Evolutionary conservation across 2,113 vertebrate species (phyloP).

Genomic region (Geothlypis trichas): DNA sequence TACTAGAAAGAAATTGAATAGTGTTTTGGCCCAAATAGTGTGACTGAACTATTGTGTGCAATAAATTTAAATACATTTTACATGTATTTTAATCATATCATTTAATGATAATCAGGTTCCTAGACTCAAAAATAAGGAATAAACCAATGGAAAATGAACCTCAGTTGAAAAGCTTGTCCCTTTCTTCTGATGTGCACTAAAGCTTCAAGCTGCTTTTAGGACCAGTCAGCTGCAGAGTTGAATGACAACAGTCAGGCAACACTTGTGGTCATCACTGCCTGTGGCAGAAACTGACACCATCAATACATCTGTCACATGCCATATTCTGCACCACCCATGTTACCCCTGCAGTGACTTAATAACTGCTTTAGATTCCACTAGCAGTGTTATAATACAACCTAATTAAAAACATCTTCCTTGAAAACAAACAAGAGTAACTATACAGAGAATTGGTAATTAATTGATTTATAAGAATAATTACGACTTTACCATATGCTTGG

Average conservation of each 20-base stretch:
- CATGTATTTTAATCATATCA: not conserved
- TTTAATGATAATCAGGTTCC: not conserved
- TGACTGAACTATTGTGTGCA: not conserved
- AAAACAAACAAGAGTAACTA: not conserved
- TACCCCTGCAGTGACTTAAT: not conserved
- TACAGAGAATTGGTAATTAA: not conserved
- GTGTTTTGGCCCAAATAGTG: not conserved
- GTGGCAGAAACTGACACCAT: not conserved
- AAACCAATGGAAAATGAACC: not conserved
- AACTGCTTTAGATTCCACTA: not conserved
- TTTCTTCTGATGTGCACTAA: not conserved
- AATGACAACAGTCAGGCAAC: not conserved
- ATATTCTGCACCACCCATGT: not conserved
- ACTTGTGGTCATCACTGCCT: not conserved
- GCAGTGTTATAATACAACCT: not conserved
- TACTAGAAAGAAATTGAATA: not conserved
- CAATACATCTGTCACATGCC: not conserved
- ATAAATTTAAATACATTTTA: not conserved
- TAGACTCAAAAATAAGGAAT: not conserved
- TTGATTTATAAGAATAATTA: not conserved
- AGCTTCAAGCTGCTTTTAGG: not conserved
- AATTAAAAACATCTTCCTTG: conserved; percentile 13
- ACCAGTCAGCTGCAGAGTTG: not conserved
- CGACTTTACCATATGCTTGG: not conserved
- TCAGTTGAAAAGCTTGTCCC: not conserved